Conservation (phyloP, 2,888 invertebrate species). For the Dinocampus coccinellae region DNA sequence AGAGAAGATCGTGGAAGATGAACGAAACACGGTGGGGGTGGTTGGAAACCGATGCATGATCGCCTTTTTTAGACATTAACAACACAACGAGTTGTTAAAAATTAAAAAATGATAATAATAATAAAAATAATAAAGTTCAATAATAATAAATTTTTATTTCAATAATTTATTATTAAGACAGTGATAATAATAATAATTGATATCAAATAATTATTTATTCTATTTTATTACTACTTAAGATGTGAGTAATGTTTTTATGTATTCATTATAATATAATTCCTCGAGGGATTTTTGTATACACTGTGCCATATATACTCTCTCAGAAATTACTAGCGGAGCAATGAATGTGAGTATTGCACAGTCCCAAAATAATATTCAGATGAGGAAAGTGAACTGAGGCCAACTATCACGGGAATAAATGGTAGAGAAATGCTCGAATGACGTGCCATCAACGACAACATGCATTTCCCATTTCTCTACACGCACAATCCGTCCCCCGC, state of each 20-base stretch:
- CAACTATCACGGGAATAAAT: slow-evolving; percentile 39
- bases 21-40: slow-evolving; percentile 53
- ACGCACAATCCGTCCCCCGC: slow-evolving; percentile 3
- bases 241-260: neutral
- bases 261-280: neutral
- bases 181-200: too few relatives aligned
- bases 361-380: slow-evolving; percentile 8
- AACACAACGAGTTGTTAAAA: neutral
- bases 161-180: too few relatives aligned
- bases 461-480: slow-evolving; percentile 36
- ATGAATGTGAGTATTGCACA: slow-evolving; percentile 7
- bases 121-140: neutral
- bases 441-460: slow-evolving; percentile 38
- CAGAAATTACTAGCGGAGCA: slow-evolving; percentile 37
- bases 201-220: neutral
- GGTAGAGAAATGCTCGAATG: slow-evolving; percentile 39
- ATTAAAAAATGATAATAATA: neutral
- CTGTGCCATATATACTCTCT: slow-evolving; percentile 39
- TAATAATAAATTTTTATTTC: neutral
- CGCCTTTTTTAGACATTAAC: neutral
- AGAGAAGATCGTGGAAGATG: slow-evolving; percentile 60
- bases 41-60: slow-evolving; percentile 54
- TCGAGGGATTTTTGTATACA: neutral
- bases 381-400: slow-evolving; percentile 8
- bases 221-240: neutral